Base-by-base conservation (phyloP, 2,888 invertebrate genomes). In the Homarus gammarus region DNA sequence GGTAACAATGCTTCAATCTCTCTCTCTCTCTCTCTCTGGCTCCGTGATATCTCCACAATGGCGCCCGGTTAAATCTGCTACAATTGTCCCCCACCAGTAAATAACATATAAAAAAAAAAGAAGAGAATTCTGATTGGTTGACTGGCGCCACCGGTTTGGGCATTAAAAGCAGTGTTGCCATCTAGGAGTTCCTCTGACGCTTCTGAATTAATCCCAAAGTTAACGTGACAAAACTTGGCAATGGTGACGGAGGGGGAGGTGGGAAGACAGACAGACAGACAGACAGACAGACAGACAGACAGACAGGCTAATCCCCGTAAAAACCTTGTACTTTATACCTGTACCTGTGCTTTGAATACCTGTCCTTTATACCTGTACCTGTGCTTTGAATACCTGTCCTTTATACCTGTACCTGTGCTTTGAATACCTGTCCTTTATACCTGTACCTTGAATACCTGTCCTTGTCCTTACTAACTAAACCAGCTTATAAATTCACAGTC, bases 61-160 rank as follows among this genome's bases (percentile, higher is more conserved):
- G 61, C 33, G 10, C 72, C 84, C 77, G 84, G 84, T 85, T 85
- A 85, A 85, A 85, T 77, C 84, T 85, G 84, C 84, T 85, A 85
- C 84, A 77, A 85, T 85, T 85, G 84, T 85, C 77, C 84, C 77
- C 84, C 64, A 27, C 84, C 64, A 56, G 84, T 85, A 85, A 85
- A 85, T 85, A 85, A 85, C 84, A 85, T 61, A 85, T 64, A 81
- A 81, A 79, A 79, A 79, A 33, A n/a, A 49, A 36, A 73, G 36
- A 75, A 44, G 38, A 75, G 22, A 77, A 51, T 33, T 75, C 75
- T 75, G 75, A 75, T 73, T 73, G 73, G 73, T 15, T 64, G 64
- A 64, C 27, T 64, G 44, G 75, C 75, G 18, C 18, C 70, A 75
- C 75, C 75, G 75, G 75, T 75, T 40, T 75, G 40, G 44, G 75